Evolutionary conservation across 2,797 vertebrate species (phyloP).

Genomic region (Oreonectes daqikongensis): DNA sequence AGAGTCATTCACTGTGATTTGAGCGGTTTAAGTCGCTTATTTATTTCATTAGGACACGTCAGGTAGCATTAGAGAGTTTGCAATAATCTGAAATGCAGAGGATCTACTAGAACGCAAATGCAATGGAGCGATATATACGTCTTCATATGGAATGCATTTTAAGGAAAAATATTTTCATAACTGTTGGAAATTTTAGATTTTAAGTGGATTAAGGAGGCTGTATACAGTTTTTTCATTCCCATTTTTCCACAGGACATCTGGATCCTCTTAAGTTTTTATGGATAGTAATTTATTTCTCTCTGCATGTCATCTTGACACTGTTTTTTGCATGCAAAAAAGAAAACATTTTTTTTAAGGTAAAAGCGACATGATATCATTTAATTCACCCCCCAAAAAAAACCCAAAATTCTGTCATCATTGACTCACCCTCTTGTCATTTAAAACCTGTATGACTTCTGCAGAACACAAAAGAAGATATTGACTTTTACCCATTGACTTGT

Average conservation of each 20-base stretch:
- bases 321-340: constrained; percentile 28
- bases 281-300: constrained; percentile 63
- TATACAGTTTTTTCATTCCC: constrained; percentile 56
- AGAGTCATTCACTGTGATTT: constrained; percentile 13
- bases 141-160: constrained; percentile 73
- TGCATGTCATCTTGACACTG: constrained; percentile 64
- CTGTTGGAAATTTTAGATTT: constrained; percentile 75
- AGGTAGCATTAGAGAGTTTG: constrained; percentile 23
- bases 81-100: constrained; percentile 21
- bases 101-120: constrained; percentile 46
- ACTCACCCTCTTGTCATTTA: too few species aligned
- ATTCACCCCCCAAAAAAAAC: too few species aligned
- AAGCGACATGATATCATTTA: too few species aligned
- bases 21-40: constrained; percentile 14
- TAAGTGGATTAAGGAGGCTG: constrained; percentile 69
- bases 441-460: too few species aligned
- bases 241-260: constrained; percentile 70
- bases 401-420: too few species aligned
- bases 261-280: constrained; percentile 65
- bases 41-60: constrained; percentile 19
- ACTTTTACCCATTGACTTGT: too few species aligned
- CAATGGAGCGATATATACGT: constrained; percentile 55
- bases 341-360: constrained; percentile 25
- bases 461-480: too few species aligned
- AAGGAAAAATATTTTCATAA: constrained; percentile 77